These are phyloP conservation scores for Thymelicus acteon DNA, from an alignment of 2,888 invertebrate genomes.

Conservation along the genomic window DNA sequence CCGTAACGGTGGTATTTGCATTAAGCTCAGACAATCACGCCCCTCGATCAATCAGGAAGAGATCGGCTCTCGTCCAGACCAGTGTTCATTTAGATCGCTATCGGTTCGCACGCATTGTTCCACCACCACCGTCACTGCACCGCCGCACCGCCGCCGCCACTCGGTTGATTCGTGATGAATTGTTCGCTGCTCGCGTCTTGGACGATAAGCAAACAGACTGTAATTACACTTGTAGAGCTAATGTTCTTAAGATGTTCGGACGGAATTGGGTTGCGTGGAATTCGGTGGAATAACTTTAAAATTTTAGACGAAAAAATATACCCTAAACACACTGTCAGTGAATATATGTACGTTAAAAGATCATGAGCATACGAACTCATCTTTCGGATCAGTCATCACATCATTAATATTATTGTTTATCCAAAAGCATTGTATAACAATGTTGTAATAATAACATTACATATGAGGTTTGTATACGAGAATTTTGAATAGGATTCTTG, in stretches of 20 bases:
- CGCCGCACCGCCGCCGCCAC: too few relatives aligned
- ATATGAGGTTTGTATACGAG: too few relatives aligned
- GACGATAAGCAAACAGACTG: slow-evolving; percentile 7
- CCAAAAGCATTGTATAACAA: too few relatives aligned
- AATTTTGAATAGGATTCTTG: too few relatives aligned
- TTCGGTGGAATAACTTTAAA: too few relatives aligned
- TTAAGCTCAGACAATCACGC: slow-evolving; percentile 31
- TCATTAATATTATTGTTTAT: too few relatives aligned
- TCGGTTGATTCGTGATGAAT: slow-evolving; percentile 30
- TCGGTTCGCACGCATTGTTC: slow-evolving; percentile 58
- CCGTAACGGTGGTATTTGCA: slow-evolving; percentile 30
- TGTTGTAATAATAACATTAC: too few relatives aligned
- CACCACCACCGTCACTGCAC: background rate
- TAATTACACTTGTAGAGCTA: slow-evolving; percentile 17
- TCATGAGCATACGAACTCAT: too few relatives aligned
- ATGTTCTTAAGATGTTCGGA: background rate
- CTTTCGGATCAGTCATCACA: too few relatives aligned
- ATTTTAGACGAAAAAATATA: too few relatives aligned
- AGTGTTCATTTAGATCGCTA: slow-evolving; percentile 60
- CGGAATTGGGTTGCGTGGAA: background rate
- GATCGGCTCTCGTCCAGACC: slow-evolving; percentile 4
- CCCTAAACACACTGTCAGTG: too few relatives aligned
- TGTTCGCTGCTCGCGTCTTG: slow-evolving; percentile 1
- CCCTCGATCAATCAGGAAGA: slow-evolving; percentile 31
- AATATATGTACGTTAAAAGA: too few relatives aligned